A percentile compares a stretch with the other conserved stretches of the same genome.
Evolutionary conservation across 2,888 invertebrate genomes (phyloP).

Genomic region (Rotaria magnacalcarata): DNA sequence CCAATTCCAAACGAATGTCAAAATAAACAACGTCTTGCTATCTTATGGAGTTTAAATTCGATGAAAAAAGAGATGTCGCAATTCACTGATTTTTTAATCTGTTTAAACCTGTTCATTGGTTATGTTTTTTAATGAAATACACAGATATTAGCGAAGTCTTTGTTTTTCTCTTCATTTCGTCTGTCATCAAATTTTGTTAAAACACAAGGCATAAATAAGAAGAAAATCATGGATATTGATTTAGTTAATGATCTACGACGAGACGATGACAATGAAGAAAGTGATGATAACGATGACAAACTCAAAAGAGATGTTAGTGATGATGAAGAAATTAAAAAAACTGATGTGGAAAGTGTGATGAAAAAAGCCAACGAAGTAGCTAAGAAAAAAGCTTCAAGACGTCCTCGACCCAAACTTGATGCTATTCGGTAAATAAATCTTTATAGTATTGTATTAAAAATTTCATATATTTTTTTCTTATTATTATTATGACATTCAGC

Average conservation of each 20-base stretch:
- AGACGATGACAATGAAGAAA: neutral
- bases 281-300: neutral
- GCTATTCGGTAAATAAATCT: neutral
- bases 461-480: too few species aligned
- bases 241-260: slow-evolving; percentile 20
- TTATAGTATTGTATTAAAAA: neutral
- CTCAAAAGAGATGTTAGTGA: neutral
- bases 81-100: neutral
- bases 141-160: neutral
- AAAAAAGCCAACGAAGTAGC: slow-evolving; percentile 29
- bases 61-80: neutral
- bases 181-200: neutral
- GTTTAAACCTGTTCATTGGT: neutral
- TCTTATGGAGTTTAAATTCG: too few species aligned
- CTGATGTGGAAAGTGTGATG: neutral
- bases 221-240: slow-evolving; percentile 1
- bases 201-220: too few species aligned
- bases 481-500: neutral
- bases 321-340: neutral
- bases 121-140: neutral
- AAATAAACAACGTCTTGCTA: too few species aligned
- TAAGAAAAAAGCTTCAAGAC: neutral
- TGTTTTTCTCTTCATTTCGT: neutral
- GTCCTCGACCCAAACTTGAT: slow-evolving; percentile 18
- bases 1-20: too few species aligned